A percentile compares a stretch with the other conserved stretches of the same genome.
phyloP scores from a whole-genome alignment of 92 coral and sea anemone species.

The Virgularia gustaviana region DNA sequence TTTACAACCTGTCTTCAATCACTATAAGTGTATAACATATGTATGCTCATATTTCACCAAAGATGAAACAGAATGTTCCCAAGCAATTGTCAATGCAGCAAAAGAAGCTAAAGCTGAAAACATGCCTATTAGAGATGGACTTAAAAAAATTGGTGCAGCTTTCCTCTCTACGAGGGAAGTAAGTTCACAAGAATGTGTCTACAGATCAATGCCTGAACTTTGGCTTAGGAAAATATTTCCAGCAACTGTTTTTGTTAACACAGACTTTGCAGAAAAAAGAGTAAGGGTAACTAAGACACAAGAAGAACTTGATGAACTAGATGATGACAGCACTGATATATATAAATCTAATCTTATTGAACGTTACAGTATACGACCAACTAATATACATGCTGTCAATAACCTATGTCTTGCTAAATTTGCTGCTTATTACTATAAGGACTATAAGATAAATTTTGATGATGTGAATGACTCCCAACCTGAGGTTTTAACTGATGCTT shows the following conservation, averaged over 20 bases:
- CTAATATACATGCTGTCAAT: constrained; percentile 27
- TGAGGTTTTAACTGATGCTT: constrained; percentile 47
- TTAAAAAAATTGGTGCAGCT: constrained; percentile 51
- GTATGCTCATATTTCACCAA: constrained; percentile 53
- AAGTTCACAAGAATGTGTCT: background rate
- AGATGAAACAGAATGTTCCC: constrained; percentile 60
- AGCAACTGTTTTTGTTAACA: constrained; percentile 28
- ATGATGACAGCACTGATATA: constrained; percentile 59
- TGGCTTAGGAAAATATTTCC: constrained; percentile 17
- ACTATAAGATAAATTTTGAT: constrained; percentile 37
- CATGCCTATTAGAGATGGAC: constrained; percentile 49
- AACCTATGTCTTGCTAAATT: constrained; percentile 25
- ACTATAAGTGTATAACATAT: constrained; percentile 58
- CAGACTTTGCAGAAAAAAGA: constrained; percentile 41
- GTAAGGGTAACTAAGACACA: constrained; percentile 55
- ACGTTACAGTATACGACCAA: constrained; percentile 19
- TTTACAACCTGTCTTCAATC: constrained; percentile 53
- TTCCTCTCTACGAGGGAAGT: constrained; percentile 61
- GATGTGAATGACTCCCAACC: constrained; percentile 54
- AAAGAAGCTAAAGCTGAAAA: constrained; percentile 45
- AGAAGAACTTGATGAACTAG: constrained; percentile 59
- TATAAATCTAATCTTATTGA: constrained; percentile 47
- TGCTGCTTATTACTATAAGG: constrained; percentile 16
- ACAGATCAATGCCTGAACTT: constrained; percentile 1
- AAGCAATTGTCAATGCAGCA: constrained; percentile 62